These are phyloP conservation scores for Mythimna vitellina DNA, from an alignment of 2,888 invertebrate species.

Conservation along the genomic window DNA sequence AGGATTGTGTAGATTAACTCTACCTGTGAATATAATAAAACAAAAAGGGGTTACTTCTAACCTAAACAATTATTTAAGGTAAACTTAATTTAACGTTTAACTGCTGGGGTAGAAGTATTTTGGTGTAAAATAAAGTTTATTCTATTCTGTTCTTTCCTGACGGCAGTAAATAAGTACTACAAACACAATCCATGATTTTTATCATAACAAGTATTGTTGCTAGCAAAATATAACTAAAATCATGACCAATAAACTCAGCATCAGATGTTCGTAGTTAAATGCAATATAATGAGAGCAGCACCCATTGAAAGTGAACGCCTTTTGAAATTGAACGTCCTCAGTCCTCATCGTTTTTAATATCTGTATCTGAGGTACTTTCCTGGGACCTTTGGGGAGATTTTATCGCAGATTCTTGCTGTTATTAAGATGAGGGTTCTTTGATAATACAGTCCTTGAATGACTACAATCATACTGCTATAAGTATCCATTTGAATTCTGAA, in stretches of 20 bases:
- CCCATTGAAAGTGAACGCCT: constrained; percentile 33
- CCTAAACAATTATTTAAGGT: background rate
- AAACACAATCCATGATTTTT: too few relatives aligned
- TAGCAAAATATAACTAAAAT: background rate
- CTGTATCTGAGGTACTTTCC: constrained; percentile 32
- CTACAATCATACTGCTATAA: constrained; percentile 21
- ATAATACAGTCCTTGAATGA: constrained; percentile 40
- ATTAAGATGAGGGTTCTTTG: constrained; percentile 46
- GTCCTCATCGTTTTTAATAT: constrained; percentile 47
- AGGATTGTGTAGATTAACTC: background rate
- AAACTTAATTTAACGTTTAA: background rate
- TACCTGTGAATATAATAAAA: background rate
- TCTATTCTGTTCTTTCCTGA: too few relatives aligned
- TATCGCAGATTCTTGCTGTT: constrained; percentile 47
- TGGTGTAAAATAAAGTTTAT: too few relatives aligned
- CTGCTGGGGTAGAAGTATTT: background rate
- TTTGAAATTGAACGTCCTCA: constrained; percentile 35
- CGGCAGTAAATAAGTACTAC: too few relatives aligned
- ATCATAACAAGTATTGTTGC: background rate
- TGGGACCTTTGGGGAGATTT: constrained; percentile 25
- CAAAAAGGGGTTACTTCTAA: background rate
- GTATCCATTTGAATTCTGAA: constrained; percentile 18
- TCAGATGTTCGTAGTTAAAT: constrained; percentile 28
- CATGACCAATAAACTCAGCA: constrained; percentile 7
- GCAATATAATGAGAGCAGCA: constrained; percentile 25